phyloP scores from a whole-genome alignment of 2,797 vertebrate genomes.

The Ispidina lecontei region DNA sequence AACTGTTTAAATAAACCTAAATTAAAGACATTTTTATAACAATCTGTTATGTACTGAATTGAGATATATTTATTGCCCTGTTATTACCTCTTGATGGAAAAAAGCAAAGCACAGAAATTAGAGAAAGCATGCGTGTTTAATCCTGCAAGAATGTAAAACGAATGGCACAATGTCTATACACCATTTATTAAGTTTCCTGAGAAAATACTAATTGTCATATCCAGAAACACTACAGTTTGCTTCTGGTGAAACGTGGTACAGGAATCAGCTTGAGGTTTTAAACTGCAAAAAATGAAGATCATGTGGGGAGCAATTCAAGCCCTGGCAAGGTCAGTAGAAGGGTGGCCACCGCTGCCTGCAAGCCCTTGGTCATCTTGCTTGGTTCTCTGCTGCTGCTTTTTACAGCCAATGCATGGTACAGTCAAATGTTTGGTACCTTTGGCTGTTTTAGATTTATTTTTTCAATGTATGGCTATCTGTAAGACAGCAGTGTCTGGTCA shows the following conservation, averaged over 20 bases:
- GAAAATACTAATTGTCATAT: neutral
- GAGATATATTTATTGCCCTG: constrained; percentile 18
- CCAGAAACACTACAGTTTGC: neutral
- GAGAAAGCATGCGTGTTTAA: neutral
- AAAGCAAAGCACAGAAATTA: neutral
- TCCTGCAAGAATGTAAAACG: neutral
- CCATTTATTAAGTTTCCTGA: neutral
- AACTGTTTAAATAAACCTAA: neutral
- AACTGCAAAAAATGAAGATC: neutral
- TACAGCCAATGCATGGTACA: neutral
- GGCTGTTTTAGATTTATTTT: neutral
- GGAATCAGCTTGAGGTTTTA: neutral
- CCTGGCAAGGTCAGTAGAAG: neutral
- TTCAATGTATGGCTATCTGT: neutral
- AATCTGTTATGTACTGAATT: neutral
- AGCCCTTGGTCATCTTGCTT: neutral
- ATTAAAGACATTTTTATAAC: constrained; percentile 27
- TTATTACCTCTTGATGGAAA: neutral
- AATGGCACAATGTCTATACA: neutral
- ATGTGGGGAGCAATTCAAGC: neutral
- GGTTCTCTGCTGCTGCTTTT: neutral
- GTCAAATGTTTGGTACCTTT: neutral
- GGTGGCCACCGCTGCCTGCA: neutral
- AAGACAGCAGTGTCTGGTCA: neutral
- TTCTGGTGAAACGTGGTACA: neutral